phyloP scores from a whole-genome alignment of 2,888 invertebrate species.

The Quadroppia sp. region DNA sequence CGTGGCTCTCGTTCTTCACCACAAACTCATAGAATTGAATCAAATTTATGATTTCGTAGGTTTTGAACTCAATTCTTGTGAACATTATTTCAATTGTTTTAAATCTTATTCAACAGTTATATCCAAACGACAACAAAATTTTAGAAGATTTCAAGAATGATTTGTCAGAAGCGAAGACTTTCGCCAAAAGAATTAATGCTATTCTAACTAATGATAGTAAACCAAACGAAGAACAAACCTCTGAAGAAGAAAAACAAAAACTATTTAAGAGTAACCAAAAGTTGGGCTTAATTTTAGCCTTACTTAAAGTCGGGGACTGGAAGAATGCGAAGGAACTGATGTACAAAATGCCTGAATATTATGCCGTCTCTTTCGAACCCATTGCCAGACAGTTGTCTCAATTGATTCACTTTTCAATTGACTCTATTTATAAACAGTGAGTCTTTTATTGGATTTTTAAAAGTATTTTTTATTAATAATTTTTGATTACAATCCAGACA shows the following conservation, averaged over 20 bases:
- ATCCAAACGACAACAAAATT: slow-evolving; percentile 78
- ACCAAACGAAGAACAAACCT: slow-evolving; percentile 47
- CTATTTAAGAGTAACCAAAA: slow-evolving; percentile 74
- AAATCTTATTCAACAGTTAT: slow-evolving; percentile 55
- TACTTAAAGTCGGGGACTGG: slow-evolving; percentile 86
- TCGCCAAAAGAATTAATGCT: slow-evolving; percentile 71
- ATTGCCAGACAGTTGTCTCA: slow-evolving; percentile 72
- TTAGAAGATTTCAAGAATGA: slow-evolving; percentile 75
- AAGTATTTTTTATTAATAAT: background rate
- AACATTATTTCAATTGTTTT: background rate
- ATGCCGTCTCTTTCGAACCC: slow-evolving; percentile 70
- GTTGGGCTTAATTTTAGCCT: slow-evolving; percentile 81
- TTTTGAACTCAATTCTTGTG: background rate
- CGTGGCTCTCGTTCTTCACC: slow-evolving; percentile 81
- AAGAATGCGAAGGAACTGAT: slow-evolving; percentile 73
- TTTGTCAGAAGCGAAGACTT: slow-evolving; percentile 75
- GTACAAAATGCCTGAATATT: slow-evolving; percentile 74
- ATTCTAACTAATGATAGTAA: slow-evolving; percentile 59
- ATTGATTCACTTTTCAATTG: slow-evolving; percentile 76
- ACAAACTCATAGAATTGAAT: slow-evolving; percentile 76
- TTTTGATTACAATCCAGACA: slow-evolving; percentile 57
- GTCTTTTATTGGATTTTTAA: slow-evolving; percentile 48
- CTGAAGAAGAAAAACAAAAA: slow-evolving; percentile 30
- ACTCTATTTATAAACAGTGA: slow-evolving; percentile 77
- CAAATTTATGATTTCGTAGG: slow-evolving; percentile 75